These are phyloP conservation scores for Lacanobia wlatinum DNA, from an alignment of 2,888 invertebrate species.

Conservation along the genomic window DNA sequence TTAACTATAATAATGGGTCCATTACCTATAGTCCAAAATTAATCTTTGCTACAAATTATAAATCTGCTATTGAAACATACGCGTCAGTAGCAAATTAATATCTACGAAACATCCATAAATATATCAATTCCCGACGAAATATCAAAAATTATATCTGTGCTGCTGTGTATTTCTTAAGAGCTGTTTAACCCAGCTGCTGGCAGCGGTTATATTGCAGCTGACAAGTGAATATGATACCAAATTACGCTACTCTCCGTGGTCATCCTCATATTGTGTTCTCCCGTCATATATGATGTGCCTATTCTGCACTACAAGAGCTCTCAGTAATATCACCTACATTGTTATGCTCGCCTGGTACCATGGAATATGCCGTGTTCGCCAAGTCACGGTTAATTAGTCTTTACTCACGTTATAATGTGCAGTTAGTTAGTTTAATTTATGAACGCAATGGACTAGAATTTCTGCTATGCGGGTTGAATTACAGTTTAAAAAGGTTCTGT, in stretches of 20 bases:
- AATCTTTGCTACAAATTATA: not conserved
- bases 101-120: not conserved
- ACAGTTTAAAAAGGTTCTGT: not conserved
- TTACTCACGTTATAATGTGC: slow-evolving; percentile 38
- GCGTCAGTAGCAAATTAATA: not conserved
- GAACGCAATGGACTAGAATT: slow-evolving; percentile 14
- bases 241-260: slow-evolving; percentile 10
- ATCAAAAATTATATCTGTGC: not conserved
- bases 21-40: not conserved
- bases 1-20: not conserved
- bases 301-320: not conserved
- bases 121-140: not conserved
- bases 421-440: slow-evolving; percentile 40
- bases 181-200: not conserved
- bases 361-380: not conserved
- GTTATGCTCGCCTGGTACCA: slow-evolving; percentile 36
- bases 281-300: slow-evolving; percentile 2
- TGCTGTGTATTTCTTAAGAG: not conserved
- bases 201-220: not conserved
- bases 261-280: slow-evolving; percentile 25
- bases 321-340: slow-evolving; percentile 24
- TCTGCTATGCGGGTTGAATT: slow-evolving; percentile 10
- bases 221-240: slow-evolving; percentile 16
- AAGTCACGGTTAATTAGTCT: slow-evolving; percentile 48
- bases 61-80: not conserved